These are phyloP conservation scores for Caerostris darwini DNA, from an alignment of 1,140 invertebrate species.

Conservation along the genomic window DNA sequence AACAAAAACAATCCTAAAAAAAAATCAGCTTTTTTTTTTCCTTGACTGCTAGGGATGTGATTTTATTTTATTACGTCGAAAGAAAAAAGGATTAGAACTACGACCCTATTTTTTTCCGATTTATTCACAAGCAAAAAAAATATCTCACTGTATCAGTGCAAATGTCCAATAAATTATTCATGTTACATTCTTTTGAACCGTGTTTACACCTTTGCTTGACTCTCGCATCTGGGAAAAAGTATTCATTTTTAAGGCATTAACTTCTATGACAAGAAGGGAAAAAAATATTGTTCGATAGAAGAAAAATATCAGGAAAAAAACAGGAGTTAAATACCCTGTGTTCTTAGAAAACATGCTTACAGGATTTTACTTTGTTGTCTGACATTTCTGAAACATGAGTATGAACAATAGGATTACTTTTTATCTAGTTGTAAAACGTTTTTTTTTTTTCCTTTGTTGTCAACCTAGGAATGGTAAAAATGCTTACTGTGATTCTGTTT, in stretches of 20 bases:
- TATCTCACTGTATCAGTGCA: neutral
- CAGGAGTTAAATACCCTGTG: neutral
- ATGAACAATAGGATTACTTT: no score
- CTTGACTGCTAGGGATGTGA: neutral
- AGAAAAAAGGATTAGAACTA: neutral
- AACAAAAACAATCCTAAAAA: neutral
- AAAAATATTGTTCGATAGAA: neutral
- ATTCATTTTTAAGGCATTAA: constrained; percentile 8
- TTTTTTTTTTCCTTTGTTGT: no score
- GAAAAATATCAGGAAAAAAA: neutral
- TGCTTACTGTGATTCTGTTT: no score
- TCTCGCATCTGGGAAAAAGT: neutral
- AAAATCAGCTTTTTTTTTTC: neutral
- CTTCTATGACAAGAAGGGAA: neutral
- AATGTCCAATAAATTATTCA: constrained; percentile 9
- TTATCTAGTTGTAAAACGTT: no score
- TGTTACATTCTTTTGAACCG: neutral
- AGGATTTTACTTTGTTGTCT: neutral
- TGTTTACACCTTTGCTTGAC: neutral
- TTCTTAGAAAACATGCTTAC: neutral
- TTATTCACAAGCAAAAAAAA: neutral
- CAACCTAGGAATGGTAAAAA: no score
- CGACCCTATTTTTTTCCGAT: neutral
- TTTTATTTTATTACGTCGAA: neutral
- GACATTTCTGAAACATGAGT: neutral